Conservation (phyloP, 2,797 vertebrate species). For the Cirrhinus mrigala region DNA sequence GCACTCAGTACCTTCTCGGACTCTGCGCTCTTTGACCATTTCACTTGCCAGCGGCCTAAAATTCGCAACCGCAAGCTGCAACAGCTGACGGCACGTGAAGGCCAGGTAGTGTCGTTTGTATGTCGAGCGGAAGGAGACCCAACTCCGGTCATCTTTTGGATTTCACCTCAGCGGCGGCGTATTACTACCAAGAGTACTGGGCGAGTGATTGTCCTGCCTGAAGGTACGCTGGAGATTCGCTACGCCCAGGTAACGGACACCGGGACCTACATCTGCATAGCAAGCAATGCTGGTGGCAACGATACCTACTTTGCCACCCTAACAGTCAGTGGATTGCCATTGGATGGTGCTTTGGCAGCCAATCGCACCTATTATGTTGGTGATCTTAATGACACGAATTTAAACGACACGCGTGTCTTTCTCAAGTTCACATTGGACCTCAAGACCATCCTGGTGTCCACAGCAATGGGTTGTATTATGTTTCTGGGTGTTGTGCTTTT, state of each 20-base stretch:
- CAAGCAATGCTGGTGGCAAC: slow-evolving; percentile 96
- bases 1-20: slow-evolving; percentile 90
- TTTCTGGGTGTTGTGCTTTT: slow-evolving; percentile 98
- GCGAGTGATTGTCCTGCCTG: slow-evolving; percentile 85
- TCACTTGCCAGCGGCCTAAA: slow-evolving; percentile 95
- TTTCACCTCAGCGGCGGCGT: slow-evolving; percentile 91
- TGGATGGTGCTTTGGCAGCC: slow-evolving; percentile 77
- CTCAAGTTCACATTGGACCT: slow-evolving; percentile 94
- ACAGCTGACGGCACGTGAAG: slow-evolving; percentile 85
- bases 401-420: slow-evolving; percentile 91
- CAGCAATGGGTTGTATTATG: slow-evolving; percentile 98
- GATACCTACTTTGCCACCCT: slow-evolving; percentile 96
- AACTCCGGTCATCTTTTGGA: slow-evolving; percentile 89
- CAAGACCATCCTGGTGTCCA: slow-evolving; percentile 97
- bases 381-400: slow-evolving; percentile 89
- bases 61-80: slow-evolving; percentile 94
- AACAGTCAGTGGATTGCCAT: slow-evolving; percentile 82
- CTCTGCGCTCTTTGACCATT: slow-evolving; percentile 93
- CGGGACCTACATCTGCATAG: slow-evolving; percentile 97
- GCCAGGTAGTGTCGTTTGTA: slow-evolving; percentile 89
- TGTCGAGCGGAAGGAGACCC: slow-evolving; percentile 95
- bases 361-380: slow-evolving; percentile 86
- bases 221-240: slow-evolving; percentile 91
- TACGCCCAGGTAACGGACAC: slow-evolving; percentile 91
- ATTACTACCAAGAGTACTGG: slow-evolving; percentile 88